Base-by-base conservation (phyloP, 2,888 invertebrate species). In the Drosophila lutescens region DNA sequence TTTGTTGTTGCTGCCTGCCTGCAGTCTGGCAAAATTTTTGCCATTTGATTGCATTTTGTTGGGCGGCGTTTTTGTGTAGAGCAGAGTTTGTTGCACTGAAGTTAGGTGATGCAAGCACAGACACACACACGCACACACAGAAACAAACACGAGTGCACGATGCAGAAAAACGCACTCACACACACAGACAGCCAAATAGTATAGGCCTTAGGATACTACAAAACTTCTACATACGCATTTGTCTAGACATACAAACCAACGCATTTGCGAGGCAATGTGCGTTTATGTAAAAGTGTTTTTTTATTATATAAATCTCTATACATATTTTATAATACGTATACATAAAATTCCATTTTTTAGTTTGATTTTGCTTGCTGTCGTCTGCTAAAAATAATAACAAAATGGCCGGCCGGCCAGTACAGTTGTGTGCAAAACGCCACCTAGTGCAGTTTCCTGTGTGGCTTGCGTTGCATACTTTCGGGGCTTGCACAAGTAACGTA, bases 1-100 rank as follows among this genome's bases (percentile, higher is more conserved):
- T 23, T 65, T 53, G 54, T 49, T 58, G 34, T 49, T 43, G 43
- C 20, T 62, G 62, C 38, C 50, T 43, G 69, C 40, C 50, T 81
- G 76, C 86, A 79, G 83, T 83, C 86, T 85, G 83, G 80, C 75
- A 82, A 87, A 82, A 85, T 79, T 85, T 85, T 85, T 85, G 87
- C 82, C 83, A 86, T 86, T 86, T 79, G 86, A 81, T 83, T 83
- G 83, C 82, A 79, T 79, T 79, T 79, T 78, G 78, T 80, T 70
- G 70, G 80, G 56, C 66, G 71, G 63, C 50, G 58, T 63, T 70
- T 78, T 81, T 82, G 57, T 76, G 76, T 77, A 63, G 72, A 65
- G 69, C 50, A 70, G 77, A 76, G 76, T 77, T 77, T 77, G 77
- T 77, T 77, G 77, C 77, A 77, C 76, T 77, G 59, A 62, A 84